phyloP scores from a whole-genome alignment of 2,113 vertebrate species.

The Melanerpes formicivorus region DNA sequence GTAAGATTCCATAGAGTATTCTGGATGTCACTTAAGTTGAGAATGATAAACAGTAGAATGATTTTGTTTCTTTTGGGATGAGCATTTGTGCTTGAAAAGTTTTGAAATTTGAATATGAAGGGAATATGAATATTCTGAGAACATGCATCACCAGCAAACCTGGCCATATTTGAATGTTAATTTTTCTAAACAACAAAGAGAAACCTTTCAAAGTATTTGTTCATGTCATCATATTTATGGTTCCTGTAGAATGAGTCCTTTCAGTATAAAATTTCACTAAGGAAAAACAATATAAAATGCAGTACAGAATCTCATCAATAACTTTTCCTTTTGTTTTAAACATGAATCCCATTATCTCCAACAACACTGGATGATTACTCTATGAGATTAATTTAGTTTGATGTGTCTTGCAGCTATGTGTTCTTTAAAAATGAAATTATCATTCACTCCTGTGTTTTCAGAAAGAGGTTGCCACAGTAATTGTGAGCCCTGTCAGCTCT shows the following conservation, averaged over 20 bases:
- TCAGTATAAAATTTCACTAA: background rate
- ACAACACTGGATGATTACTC: background rate
- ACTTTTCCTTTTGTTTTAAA: background rate
- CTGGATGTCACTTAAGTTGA: background rate
- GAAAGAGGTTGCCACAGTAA: background rate
- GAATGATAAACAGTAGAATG: background rate
- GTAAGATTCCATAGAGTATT: background rate
- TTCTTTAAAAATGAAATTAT: slow-evolving; percentile 13
- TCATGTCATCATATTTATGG: background rate
- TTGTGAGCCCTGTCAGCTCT: background rate
- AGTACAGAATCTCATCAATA: background rate
- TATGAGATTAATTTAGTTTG: background rate
- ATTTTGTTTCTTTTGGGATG: background rate
- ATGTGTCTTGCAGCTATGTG: background rate
- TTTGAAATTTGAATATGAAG: background rate
- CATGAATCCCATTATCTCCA: background rate
- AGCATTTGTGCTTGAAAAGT: background rate
- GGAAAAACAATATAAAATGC: background rate
- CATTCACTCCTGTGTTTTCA: background rate
- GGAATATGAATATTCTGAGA: background rate
- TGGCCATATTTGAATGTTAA: background rate
- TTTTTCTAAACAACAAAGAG: background rate
- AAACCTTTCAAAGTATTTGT: background rate
- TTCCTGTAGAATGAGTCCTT: background rate
- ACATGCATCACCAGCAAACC: background rate